Conservation (phyloP, 2,113 vertebrate genomes). For the Leptobrachium ailaonicum region DNA sequence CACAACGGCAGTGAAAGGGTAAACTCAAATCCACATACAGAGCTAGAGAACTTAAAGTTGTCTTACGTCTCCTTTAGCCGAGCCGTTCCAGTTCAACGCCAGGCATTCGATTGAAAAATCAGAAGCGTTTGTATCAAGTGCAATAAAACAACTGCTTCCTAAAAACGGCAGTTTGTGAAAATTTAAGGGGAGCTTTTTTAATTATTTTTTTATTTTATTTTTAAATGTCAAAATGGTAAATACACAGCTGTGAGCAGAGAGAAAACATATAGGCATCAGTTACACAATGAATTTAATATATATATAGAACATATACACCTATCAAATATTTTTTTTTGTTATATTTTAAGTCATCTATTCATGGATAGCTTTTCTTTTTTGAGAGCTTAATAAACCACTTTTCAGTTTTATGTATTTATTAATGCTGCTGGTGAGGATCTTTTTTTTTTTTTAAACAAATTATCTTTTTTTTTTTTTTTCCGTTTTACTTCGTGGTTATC, state of each 20-base stretch:
- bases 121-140: constrained; percentile 63
- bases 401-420: constrained; percentile 65
- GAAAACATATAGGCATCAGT: constrained; percentile 59
- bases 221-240: constrained; percentile 69
- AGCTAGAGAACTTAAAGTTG: not conserved
- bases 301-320: constrained; percentile 60
- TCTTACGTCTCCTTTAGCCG: not conserved
- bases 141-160: constrained; percentile 72
- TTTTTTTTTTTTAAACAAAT: constrained; percentile 57
- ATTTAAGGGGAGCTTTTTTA: constrained; percentile 75
- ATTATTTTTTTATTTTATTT: constrained; percentile 39
- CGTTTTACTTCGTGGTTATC: not conserved
- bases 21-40: not conserved
- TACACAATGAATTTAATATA: constrained; percentile 74
- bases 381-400: constrained; percentile 65
- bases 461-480: constrained; percentile 65
- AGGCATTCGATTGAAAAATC: constrained; percentile 69
- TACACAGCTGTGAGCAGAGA: constrained; percentile 72
- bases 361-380: constrained; percentile 63
- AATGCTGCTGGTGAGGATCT: constrained; percentile 67
- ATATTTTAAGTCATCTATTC: constrained; percentile 58
- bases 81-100: constrained; percentile 64
- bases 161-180: constrained; percentile 67
- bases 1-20: constrained; percentile 10
- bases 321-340: constrained; percentile 65